Evolutionary conservation across 2,113 vertebrate genomes (phyloP).

Genomic region (Condylura cristata): DNA sequence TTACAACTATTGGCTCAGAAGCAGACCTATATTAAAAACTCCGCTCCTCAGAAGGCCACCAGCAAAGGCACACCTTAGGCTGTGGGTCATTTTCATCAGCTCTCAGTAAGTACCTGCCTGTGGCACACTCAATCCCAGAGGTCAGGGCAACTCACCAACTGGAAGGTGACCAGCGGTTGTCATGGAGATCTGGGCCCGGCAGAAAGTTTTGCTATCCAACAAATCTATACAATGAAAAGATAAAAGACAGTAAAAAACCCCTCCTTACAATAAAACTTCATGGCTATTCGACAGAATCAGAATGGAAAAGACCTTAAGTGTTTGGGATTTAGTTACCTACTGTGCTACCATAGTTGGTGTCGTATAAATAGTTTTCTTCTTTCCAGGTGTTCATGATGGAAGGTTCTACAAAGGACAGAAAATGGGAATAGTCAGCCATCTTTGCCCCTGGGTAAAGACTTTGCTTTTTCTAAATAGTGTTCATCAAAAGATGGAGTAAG

Average conservation of each 20-base stretch:
- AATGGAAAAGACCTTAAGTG: conserved; percentile 15
- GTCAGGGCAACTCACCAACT: conserved; percentile 83
- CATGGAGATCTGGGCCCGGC: conserved; percentile 87
- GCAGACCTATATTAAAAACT: not conserved
- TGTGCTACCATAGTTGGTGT: conserved; percentile 88
- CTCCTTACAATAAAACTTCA: not conserved
- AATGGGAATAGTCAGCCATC: not conserved
- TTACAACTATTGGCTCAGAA: not conserved
- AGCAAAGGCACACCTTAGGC: not conserved
- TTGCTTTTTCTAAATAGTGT: not conserved
- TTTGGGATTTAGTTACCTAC: conserved; percentile 87
- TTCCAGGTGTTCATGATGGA: conserved; percentile 87
- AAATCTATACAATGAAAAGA: conserved; percentile 82
- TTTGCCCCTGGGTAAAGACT: not conserved
- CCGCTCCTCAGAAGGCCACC: not conserved
- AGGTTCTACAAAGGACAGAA: conserved; percentile 79
- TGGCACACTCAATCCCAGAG: conserved; percentile 6
- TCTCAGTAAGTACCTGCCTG: not conserved
- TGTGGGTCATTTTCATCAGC: not conserved
- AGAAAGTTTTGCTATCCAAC: conserved; percentile 87
- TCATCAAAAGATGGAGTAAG: not conserved
- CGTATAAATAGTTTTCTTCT: conserved; percentile 88
- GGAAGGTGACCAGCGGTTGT: conserved; percentile 82
- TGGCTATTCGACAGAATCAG: not conserved
- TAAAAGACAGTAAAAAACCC: conserved; percentile 8